Evolutionary conservation across 1,140 invertebrate species (phyloP).

Genomic region (Ceratina australensis): DNA sequence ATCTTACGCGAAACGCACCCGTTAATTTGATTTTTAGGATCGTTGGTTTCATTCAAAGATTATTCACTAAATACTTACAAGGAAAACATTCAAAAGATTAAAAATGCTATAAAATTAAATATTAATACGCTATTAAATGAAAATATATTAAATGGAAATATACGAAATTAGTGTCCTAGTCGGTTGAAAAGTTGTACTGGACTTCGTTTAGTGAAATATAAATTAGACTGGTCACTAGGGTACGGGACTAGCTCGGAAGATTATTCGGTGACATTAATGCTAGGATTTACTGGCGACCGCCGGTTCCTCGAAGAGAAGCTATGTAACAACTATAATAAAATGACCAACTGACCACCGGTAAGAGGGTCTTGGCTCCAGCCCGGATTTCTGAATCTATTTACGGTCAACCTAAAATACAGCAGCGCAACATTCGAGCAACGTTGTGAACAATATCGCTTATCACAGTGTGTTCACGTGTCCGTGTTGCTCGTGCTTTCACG

Average conservation of each 20-base stretch:
- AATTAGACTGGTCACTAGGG: constrained; percentile 53
- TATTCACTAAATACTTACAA: no score
- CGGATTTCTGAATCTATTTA: constrained; percentile 18
- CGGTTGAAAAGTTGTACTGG: background rate
- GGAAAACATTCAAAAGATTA: no score
- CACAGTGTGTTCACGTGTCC: no score
- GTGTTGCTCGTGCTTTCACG: no score
- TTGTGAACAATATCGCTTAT: constrained; percentile 11
- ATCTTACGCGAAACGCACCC: no score
- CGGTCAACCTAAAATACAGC: constrained; percentile 45
- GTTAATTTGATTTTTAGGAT: no score
- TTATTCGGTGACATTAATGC: constrained; percentile 69
- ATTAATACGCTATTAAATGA: no score
- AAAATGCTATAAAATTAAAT: no score
- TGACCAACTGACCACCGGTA: constrained; percentile 33
- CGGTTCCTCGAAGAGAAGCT: constrained; percentile 9
- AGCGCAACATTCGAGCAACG: constrained; percentile 20
- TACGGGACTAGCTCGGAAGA: constrained; percentile 68
- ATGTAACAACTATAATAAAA: constrained; percentile 61
- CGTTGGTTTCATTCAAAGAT: no score
- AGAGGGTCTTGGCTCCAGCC: constrained; percentile 13
- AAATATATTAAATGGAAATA: no score
- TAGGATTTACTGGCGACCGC: constrained; percentile 47
- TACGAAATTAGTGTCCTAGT: no score
- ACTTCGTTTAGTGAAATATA: constrained; percentile 39